A percentile compares a stretch with the other conserved stretches of the same genome.
These are phyloP conservation scores for Coreius guichenoti DNA, from an alignment of 2,797 vertebrate genomes.

Conservation along the genomic window DNA sequence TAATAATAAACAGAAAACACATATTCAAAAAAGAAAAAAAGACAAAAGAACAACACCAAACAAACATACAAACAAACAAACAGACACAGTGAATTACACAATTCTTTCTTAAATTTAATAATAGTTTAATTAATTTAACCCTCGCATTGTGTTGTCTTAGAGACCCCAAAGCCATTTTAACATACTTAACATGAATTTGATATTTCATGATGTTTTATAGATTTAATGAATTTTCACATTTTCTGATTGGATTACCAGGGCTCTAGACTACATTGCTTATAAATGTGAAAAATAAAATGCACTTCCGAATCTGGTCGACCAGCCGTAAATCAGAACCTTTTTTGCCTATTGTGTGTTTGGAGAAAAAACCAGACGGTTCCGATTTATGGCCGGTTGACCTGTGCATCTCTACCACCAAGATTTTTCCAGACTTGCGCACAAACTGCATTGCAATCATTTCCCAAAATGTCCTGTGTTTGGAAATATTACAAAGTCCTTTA, in stretches of 20 bases:
- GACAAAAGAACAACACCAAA: conserved; percentile 63
- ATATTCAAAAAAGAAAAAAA: conserved; percentile 72
- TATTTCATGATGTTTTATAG: not conserved
- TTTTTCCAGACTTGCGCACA: not conserved
- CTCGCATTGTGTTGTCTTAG: not conserved
- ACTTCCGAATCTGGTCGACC: not conserved
- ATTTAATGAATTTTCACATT: not conserved
- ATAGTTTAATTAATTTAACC: not conserved
- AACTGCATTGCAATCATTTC: not conserved
- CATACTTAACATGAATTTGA: not conserved
- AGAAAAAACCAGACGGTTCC: too few relatives aligned
- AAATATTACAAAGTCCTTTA: not conserved
- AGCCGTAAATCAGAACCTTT: not conserved
- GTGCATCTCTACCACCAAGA: not conserved
- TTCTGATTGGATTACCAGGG: not conserved
- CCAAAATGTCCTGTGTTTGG: not conserved
- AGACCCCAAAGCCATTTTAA: not conserved
- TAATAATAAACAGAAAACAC: conserved; percentile 83
- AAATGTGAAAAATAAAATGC: not conserved
- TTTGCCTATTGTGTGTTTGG: too few relatives aligned
- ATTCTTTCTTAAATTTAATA: not conserved
- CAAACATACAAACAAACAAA: conserved; percentile 30
- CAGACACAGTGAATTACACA: conserved; percentile 17
- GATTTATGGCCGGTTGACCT: not conserved
- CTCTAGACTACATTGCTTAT: not conserved